These are phyloP conservation scores for Cephus runcator DNA, from an alignment of 2,888 invertebrate genomes.

Conservation along the genomic window DNA sequence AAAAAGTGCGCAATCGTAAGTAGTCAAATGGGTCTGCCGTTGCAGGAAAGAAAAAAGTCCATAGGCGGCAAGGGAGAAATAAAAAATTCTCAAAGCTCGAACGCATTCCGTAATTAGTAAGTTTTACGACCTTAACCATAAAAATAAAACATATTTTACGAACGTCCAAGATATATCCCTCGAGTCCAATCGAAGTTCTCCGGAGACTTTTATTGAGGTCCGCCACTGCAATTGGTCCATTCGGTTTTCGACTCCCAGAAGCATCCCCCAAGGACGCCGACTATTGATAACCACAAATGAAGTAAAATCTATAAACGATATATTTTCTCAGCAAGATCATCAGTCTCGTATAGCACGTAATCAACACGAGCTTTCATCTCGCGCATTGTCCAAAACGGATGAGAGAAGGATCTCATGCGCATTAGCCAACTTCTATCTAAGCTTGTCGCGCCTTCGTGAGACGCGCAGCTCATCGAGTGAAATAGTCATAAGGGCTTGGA, in stretches of 20 bases:
- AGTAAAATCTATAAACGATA: neutral
- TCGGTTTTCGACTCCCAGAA: neutral
- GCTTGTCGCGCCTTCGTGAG: neutral
- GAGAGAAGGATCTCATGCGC: neutral
- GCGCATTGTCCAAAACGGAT: neutral
- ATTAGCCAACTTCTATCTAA: neutral
- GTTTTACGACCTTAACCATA: constrained; percentile 28
- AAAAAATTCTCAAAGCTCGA: constrained; percentile 12
- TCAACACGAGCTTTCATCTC: neutral
- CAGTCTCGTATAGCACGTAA: neutral
- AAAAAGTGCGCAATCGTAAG: neutral
- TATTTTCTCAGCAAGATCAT: neutral
- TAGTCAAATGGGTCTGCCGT: neutral
- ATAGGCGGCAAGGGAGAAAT: constrained; percentile 19
- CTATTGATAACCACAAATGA: neutral
- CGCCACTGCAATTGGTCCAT: neutral
- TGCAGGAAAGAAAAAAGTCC: too few species aligned
- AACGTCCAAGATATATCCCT: constrained; percentile 2
- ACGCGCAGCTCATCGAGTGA: neutral
- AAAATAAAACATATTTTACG: constrained; percentile 21
- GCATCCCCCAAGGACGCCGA: neutral
- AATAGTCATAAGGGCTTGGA: neutral
- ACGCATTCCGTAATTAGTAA: constrained; percentile 24
- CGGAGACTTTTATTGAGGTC: too few species aligned
- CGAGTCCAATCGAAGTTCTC: neutral